Evolutionary conservation across 1,140 invertebrate species (phyloP).

Genomic region (Coenobita brevimanus): DNA sequence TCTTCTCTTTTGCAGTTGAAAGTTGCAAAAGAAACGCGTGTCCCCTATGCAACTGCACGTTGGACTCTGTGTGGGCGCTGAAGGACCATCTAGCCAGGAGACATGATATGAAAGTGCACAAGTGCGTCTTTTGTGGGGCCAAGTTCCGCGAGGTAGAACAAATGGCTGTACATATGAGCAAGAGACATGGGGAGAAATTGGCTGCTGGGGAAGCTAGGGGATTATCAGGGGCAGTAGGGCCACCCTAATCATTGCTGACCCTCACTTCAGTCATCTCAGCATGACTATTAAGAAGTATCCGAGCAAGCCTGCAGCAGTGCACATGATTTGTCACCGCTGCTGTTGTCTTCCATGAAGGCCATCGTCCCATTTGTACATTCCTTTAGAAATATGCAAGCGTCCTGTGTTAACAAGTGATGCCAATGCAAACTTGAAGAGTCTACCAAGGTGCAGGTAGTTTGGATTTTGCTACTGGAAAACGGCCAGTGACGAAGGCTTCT

Average conservation of each 20-base stretch:
- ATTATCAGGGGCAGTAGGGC: conserved; percentile 58
- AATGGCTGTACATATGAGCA: conserved; percentile 69
- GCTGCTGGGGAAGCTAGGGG: conserved; percentile 58
- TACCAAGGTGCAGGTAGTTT: conserved; percentile 35
- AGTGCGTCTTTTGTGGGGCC: conserved; percentile 70
- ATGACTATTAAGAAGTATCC: conserved; percentile 35
- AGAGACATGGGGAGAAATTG: conserved; percentile 69
- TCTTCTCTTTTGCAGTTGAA: conserved; percentile 70
- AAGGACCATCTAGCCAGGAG: conserved; percentile 70
- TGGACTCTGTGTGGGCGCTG: conserved; percentile 70
- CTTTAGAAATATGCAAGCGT: conserved; percentile 58
- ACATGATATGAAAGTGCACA: conserved; percentile 70
- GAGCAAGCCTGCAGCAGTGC: conserved; percentile 30
- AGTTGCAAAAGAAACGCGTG: conserved; percentile 70
- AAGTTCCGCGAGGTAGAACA: conserved; percentile 70
- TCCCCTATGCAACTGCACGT: conserved; percentile 68
- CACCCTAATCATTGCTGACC: conserved; percentile 22
- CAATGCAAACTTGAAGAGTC: conserved; percentile 55
- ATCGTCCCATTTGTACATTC: conserved; percentile 55
- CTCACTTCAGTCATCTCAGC: conserved; percentile 27
- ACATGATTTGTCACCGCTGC: conserved; percentile 36
- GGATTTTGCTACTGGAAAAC: conserved; percentile 43
- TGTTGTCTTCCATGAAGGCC: conserved; percentile 65
- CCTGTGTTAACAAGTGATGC: conserved; percentile 44
- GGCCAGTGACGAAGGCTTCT: conserved; percentile 64